phyloP scores from a whole-genome alignment of 2,888 invertebrate genomes.

The Orgyia antiqua region DNA sequence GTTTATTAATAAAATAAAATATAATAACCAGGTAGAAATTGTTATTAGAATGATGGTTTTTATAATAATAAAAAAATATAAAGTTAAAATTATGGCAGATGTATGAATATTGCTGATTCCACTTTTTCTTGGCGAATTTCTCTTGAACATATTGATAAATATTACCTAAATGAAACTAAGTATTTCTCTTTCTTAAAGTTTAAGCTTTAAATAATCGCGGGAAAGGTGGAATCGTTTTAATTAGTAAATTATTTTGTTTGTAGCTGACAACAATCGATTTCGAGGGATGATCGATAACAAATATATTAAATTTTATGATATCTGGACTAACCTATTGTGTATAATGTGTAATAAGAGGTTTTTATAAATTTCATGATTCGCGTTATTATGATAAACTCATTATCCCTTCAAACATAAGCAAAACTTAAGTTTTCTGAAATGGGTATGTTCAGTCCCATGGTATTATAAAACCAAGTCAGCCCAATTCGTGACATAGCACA shows the following conservation, averaged over 20 bases:
- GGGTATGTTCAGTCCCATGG: no score
- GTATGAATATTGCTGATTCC: conserved; percentile 37
- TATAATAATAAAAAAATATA: conserved; percentile 51
- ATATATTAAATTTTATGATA: no score
- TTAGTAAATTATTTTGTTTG: conserved; percentile 55
- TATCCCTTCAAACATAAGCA: no score
- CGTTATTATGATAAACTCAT: no score
- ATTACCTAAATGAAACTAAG: conserved; percentile 29
- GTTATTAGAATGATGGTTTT: conserved; percentile 76
- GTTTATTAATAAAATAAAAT: conserved; percentile 64
- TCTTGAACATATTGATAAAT: conserved; percentile 39
- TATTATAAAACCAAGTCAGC: no score
- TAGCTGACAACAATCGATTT: conserved; percentile 62
- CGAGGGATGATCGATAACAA: no score
- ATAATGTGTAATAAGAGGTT: no score
- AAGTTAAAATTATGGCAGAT: conserved; percentile 50
- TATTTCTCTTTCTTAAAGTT: conserved; percentile 26
- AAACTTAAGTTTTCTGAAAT: no score
- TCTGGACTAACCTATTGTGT: no score
- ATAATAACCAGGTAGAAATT: conserved; percentile 71
- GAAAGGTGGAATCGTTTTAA: conserved; percentile 38
- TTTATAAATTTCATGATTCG: no score
- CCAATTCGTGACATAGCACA: no score
- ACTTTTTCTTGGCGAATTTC: conserved; percentile 37
- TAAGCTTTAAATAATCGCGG: conserved; percentile 49